Conservation (phyloP, 2,113 vertebrate species). For the Psilopsiagon aurifrons region DNA sequence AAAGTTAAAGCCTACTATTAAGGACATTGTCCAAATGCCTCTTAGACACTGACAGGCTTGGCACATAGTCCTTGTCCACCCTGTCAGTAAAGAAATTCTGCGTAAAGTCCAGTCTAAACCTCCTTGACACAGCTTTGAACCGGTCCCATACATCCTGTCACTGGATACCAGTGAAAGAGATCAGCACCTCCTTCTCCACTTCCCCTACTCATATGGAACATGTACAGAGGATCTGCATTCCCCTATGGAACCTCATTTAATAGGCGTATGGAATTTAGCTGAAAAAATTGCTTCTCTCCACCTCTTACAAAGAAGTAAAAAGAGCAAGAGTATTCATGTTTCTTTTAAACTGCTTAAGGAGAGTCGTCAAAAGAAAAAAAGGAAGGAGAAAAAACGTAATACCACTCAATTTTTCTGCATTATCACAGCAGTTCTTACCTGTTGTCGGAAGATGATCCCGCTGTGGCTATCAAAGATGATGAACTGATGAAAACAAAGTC, state of each 20-base stretch:
- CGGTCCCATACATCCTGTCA: accelerated
- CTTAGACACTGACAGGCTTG: background rate
- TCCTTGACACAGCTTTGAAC: background rate
- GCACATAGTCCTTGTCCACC: background rate
- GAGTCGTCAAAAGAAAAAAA: background rate
- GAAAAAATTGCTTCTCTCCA: background rate
- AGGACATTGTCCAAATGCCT: background rate
- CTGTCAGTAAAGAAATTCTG: background rate
- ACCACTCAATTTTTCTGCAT: background rate
- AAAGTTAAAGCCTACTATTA: background rate
- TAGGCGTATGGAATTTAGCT: background rate
- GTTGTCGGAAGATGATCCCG: constrained; percentile 94
- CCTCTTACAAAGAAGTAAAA: background rate
- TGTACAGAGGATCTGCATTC: background rate
- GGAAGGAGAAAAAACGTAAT: background rate
- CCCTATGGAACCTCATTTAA: background rate
- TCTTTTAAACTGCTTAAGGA: background rate
- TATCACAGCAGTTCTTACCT: constrained; percentile 77
- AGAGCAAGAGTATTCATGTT: background rate
- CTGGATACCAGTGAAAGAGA: background rate
- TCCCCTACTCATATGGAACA: background rate
- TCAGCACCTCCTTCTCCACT: background rate
- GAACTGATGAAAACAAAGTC: constrained; percentile 97
- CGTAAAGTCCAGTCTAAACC: background rate
- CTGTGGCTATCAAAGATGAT: constrained; percentile 94